These are phyloP conservation scores for Dryomyza anilis DNA, from an alignment of 2,888 invertebrate species.

Conservation along the genomic window DNA sequence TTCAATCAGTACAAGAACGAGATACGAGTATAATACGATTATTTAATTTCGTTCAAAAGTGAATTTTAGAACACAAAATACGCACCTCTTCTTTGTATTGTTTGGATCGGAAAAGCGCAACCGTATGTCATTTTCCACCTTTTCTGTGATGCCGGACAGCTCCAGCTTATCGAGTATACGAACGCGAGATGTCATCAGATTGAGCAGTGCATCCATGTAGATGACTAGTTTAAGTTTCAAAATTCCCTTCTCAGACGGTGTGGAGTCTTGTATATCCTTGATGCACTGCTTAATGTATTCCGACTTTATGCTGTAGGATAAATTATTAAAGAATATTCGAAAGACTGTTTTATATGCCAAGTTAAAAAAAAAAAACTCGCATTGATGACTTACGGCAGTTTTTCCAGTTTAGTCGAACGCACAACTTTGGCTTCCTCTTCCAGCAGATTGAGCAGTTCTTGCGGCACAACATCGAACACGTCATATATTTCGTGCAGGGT, in stretches of 20 bases:
- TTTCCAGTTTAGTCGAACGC: constrained; percentile 38
- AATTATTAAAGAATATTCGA: not conserved
- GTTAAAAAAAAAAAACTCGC: too few species aligned
- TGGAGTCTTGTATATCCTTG: constrained; percentile 38
- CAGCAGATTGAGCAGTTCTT: constrained; percentile 47
- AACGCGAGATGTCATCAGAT: constrained; percentile 46
- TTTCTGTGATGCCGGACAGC: constrained; percentile 55
- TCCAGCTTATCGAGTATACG: constrained; percentile 43
- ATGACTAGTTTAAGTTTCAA: constrained; percentile 51
- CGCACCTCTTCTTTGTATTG: too few species aligned
- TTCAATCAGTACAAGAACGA: too few species aligned
- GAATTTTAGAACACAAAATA: too few species aligned
- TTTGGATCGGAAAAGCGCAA: constrained; percentile 49
- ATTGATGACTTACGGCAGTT: constrained; percentile 51
- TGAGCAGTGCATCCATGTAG: constrained; percentile 55
- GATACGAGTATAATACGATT: not conserved
- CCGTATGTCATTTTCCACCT: constrained; percentile 56
- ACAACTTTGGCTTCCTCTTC: constrained; percentile 56
- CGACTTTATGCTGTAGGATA: constrained; percentile 48
- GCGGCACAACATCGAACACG: constrained; percentile 49
- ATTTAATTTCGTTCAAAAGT: too few species aligned
- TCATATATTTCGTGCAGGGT: constrained; percentile 48
- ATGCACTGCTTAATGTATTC: constrained; percentile 45
- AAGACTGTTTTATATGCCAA: too few species aligned
- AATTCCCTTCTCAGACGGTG: constrained; percentile 39